Evolutionary conservation across 2,113 vertebrate genomes (phyloP).

Genomic region (Sylvilagus bachmani): DNA sequence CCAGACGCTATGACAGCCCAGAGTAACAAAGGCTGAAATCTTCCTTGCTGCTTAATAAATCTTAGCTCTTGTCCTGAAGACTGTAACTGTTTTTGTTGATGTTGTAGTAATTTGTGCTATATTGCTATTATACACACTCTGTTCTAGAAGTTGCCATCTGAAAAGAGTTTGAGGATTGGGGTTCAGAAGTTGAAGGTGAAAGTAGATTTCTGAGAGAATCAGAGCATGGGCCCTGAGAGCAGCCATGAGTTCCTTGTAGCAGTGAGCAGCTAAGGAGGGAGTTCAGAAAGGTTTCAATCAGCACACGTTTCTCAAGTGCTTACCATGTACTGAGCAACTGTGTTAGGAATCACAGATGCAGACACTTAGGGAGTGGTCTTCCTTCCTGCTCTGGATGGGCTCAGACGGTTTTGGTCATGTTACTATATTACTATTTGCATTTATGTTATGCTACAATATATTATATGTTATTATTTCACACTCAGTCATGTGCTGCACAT

Average conservation of each 20-base stretch:
- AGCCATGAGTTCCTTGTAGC: neutral
- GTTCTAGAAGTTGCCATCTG: neutral
- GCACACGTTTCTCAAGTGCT: neutral
- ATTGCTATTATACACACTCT: neutral
- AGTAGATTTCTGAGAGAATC: neutral
- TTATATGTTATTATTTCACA: too few relatives aligned
- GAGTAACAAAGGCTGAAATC: neutral
- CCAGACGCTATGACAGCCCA: neutral
- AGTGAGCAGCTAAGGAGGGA: neutral
- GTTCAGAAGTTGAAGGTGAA: constrained; percentile 16
- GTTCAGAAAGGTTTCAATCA: neutral
- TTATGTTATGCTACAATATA: too few relatives aligned
- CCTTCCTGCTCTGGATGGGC: neutral
- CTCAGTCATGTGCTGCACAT: too few relatives aligned
- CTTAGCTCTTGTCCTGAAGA: neutral
- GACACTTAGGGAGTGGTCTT: neutral
- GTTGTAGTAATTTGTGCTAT: neutral
- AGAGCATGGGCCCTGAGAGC: neutral
- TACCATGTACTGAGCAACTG: neutral
- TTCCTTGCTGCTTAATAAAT: neutral
- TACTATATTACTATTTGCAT: neutral
- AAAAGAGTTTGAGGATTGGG: neutral
- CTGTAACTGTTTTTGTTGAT: neutral
- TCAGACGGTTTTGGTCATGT: neutral
- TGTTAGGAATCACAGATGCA: neutral